These are phyloP conservation scores for Etheostoma spectabile DNA, from an alignment of 2,113 vertebrate genomes.

Conservation along the genomic window DNA sequence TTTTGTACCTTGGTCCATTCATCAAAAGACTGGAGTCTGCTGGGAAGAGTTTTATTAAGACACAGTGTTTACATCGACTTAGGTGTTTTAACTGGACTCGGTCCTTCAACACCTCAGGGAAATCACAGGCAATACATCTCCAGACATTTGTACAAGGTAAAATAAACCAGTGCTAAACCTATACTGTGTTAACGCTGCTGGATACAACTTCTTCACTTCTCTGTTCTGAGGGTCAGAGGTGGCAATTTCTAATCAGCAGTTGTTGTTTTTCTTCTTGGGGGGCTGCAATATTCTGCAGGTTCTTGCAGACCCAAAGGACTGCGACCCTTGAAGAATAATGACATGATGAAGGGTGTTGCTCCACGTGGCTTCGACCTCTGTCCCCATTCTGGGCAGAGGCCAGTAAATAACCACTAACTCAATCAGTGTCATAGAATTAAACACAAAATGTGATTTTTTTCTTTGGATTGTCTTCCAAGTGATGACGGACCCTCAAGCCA, in stretches of 20 bases:
- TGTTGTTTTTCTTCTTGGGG: not conserved
- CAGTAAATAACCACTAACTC: not conserved
- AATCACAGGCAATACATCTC: slow-evolving; percentile 9
- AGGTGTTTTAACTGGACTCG: not conserved
- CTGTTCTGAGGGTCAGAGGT: not conserved
- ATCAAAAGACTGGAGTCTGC: not conserved
- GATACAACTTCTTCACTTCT: not conserved
- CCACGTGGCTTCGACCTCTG: not conserved
- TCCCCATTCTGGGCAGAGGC: not conserved
- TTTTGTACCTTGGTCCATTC: not conserved
- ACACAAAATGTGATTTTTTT: fast-evolving
- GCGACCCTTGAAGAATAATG: not conserved
- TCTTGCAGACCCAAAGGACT: not conserved
- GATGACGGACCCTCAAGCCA: not conserved
- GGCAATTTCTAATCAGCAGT: not conserved
- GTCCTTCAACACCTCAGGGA: slow-evolving; percentile 26
- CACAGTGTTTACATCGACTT: not conserved
- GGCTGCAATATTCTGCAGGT: not conserved
- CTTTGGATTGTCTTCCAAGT: not conserved
- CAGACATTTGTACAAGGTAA: slow-evolving; percentile 14
- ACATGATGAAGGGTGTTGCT: not conserved
- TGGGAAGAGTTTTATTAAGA: slow-evolving; percentile 15
- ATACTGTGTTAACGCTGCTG: not conserved
- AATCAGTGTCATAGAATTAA: not conserved
- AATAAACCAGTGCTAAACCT: not conserved